Evolutionary conservation across 2,888 invertebrate species (phyloP), one percentile per base, ranked within the genome.

Genomic region (Monoplex corrugatus): DNA sequence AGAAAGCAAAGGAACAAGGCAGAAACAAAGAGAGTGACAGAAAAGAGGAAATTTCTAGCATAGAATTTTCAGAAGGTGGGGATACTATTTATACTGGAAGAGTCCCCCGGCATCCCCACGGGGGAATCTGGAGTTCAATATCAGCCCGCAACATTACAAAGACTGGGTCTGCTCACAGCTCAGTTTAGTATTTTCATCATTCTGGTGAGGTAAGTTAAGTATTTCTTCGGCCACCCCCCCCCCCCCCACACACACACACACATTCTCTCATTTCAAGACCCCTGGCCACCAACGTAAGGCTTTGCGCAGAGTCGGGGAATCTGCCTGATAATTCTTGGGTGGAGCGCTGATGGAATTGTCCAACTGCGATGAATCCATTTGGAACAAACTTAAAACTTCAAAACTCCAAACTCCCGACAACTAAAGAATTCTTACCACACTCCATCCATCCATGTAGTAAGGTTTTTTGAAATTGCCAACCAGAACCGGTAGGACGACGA

Each of bases 391-490:
- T 16, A 45, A 80, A 28, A 80, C 0, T 43, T 35, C 19, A 35
- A 28, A n/a, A 28, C 23, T 6, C 32, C 72, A 50, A 16, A 50
- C 50, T 8, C 16, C 50, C 50, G 16, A 8, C 50, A 8, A 50
- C 50, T n/a, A n/a, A n/a, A n/a, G n/a, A n/a, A 50, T 6, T 32
- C 68, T 38, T 3, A 84, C 84, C 84, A 50, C 84, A 23, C 38
- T n/a, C 84, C 84, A 84, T 32, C 35, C 50, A 23, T 84, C 57
- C 84, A 84, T 35, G 84, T 57, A 84, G 57, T 35, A 16, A 1
- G 10, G n/a, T n/a, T n/a, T 84, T 57, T 84, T 84, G 19, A 6
- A 8, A 57, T 84, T 84, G 35, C 84, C 84, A 10, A 38, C 32
- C 19, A 84, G 50, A 1, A 35, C 28, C 50, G 2, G 19, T 35